These are phyloP conservation scores for Drosophila peninsularis DNA, from an alignment of 2,888 invertebrate species.

Conservation along the genomic window DNA sequence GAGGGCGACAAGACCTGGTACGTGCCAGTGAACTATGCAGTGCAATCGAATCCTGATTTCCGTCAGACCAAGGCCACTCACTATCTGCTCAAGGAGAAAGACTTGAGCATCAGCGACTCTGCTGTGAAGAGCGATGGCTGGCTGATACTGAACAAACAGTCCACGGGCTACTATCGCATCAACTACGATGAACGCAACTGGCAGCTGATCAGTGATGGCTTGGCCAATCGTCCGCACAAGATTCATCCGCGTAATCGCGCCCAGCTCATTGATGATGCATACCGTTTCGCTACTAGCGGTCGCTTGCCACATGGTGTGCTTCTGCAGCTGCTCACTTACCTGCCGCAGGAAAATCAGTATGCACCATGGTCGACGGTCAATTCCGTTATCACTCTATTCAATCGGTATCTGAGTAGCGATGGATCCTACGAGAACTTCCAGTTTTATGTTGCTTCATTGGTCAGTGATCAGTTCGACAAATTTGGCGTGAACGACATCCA, in stretches of 20 bases:
- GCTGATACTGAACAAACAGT: constrained; percentile 83
- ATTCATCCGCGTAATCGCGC: constrained; percentile 92
- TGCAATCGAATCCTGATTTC: constrained; percentile 76
- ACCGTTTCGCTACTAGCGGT: constrained; percentile 66
- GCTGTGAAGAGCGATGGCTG: constrained; percentile 65
- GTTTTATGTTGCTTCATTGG: constrained; percentile 67
- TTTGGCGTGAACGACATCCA: constrained; percentile 75
- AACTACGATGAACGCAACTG: constrained; percentile 90
- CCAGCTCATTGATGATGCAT: constrained; percentile 93
- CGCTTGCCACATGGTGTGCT: constrained; percentile 69
- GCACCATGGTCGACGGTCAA: constrained; percentile 82
- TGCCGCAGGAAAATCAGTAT: constrained; percentile 81
- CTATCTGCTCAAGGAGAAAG: constrained; percentile 56
- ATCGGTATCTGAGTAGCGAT: constrained; percentile 77
- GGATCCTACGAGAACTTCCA: constrained; percentile 65
- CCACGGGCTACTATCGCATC: constrained; percentile 86
- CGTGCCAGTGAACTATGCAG: constrained; percentile 82
- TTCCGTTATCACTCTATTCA: constrained; percentile 62
- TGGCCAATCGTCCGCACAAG: constrained; percentile 87
- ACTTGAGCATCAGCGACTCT: constrained; percentile 28
- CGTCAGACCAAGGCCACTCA: constrained; percentile 75
- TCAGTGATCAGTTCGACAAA: constrained; percentile 74
- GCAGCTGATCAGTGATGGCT: constrained; percentile 87
- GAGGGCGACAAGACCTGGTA: constrained; percentile 67
- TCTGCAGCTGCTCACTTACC: constrained; percentile 76